Base-by-base conservation (phyloP, 2,888 invertebrate species). In the Entomobrya proxima region DNA sequence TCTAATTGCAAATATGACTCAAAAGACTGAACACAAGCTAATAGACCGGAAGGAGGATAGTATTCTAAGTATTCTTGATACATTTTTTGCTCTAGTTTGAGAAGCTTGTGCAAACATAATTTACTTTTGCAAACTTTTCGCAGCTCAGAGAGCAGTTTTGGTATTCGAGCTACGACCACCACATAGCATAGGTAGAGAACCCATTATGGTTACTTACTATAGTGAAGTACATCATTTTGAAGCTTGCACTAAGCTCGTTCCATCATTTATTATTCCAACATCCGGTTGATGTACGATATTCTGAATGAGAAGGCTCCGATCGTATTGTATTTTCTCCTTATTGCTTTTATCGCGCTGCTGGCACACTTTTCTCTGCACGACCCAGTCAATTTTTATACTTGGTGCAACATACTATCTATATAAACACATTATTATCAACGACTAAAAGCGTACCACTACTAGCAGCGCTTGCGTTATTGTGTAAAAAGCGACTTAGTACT, bases 271-370 rank as follows among this genome's bases (percentile, higher is more conserved):
- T 40, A 67, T 40, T 44, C 40, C 37, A 50, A 50, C 50, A 50
- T 50, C 50, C 21, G 18, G 50, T 50, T 21, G 55, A n/a, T 47
- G 6, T 52, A 15, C 21, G 21, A 52, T 52, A 9, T 52, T 50
- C 50, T 52, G 18, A 18, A n/a, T 52, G 50, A 18, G 50, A n/a
- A n/a, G n/a, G n/a, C n/a, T n/a, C 21, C n/a, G 3, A 47, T 47
- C 21, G 47, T 52, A n/a, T 52, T 52, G 52, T 52, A 21, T 52
- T 9, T 32, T 13, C 32, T 58, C 30, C 55, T 55, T 40, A n/a
- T n/a, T n/a, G n/a, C n/a, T 40, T 67, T 67, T 67, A 24, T 67
- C 24, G 67, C 40, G 44, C 44, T n/a, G n/a, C n/a, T 67, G 67
- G 67, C 67, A 67, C 67, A 67, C 67, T 67, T 67, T 67, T 18